phyloP scores from a whole-genome alignment of 2,888 invertebrate species.

The Cosmia trapezina region DNA sequence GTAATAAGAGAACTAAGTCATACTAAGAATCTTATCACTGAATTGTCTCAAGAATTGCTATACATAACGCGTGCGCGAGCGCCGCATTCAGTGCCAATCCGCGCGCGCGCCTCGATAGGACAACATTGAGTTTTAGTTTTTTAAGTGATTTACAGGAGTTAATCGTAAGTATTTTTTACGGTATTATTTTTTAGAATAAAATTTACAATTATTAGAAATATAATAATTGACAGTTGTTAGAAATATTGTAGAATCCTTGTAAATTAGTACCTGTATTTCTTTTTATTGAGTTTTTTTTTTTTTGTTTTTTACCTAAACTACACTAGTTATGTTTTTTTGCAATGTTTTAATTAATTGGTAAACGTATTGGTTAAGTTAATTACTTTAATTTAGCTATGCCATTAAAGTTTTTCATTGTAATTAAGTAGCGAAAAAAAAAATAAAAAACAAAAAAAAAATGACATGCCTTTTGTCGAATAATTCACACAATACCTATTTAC shows the following conservation, averaged over 20 bases:
- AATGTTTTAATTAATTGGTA: not conserved
- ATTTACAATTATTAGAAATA: not conserved
- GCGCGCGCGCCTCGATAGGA: conserved; percentile 42
- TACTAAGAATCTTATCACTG: conserved; percentile 46
- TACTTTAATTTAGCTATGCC: too few species aligned
- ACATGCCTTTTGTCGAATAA: too few species aligned
- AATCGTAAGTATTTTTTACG: conserved; percentile 36
- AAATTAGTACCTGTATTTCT: not conserved
- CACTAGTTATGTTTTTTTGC: not conserved
- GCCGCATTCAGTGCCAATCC: conserved; percentile 53
- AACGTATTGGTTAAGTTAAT: not conserved
- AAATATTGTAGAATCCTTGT: not conserved
- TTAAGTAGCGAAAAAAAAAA: not conserved
- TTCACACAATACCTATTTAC: not conserved
- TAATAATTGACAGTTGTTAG: not conserved
- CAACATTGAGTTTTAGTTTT: conserved; percentile 46
- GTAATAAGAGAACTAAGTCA: conserved; percentile 38
- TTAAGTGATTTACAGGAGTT: conserved; percentile 41
- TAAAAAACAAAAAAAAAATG: not conserved
- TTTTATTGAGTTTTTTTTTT: not conserved
- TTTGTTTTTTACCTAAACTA: too few species aligned
- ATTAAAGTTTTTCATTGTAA: too few species aligned
- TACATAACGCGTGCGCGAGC: conserved; percentile 43
- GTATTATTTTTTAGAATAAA: not conserved
- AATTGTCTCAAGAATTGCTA: conserved; percentile 50